Conservation (phyloP, 2,113 vertebrate genomes). For the Indri indri region DNA sequence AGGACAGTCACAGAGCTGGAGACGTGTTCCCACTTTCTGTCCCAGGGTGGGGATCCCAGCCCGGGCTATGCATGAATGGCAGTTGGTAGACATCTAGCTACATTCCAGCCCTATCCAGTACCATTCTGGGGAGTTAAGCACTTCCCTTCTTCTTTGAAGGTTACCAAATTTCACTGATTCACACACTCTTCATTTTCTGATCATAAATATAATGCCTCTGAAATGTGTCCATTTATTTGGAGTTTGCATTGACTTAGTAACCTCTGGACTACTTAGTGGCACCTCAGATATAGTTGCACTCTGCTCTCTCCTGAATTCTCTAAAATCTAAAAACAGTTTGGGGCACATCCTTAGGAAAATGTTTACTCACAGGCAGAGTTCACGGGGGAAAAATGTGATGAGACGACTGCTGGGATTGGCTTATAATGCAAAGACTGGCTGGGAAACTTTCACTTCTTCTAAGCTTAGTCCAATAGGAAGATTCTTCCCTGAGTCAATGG, state of each 20-base stretch:
- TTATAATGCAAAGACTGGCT: background rate
- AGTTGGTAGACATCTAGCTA: background rate
- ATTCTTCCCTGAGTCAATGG: background rate
- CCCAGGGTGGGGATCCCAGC: background rate
- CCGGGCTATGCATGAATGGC: background rate
- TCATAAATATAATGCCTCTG: background rate
- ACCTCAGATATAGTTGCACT: background rate
- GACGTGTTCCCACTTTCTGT: background rate
- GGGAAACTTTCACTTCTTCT: background rate
- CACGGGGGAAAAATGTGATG: background rate
- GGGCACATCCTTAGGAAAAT: background rate
- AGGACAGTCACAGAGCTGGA: background rate
- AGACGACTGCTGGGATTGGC: background rate
- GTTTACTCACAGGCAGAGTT: background rate
- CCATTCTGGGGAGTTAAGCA: background rate
- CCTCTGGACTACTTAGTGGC: background rate
- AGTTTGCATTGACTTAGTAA: background rate
- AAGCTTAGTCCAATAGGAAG: background rate
- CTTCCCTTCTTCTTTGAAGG: background rate
- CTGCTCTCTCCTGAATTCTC: background rate
- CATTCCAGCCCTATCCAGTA: background rate
- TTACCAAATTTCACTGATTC: background rate
- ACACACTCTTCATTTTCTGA: background rate
- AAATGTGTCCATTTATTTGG: background rate
- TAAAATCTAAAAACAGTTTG: background rate